Percentiles rank a stretch among this genome's conserved stretches.
phyloP scores from a whole-genome alignment of 2,888 invertebrate genomes.

The Tholera decimalis region DNA sequence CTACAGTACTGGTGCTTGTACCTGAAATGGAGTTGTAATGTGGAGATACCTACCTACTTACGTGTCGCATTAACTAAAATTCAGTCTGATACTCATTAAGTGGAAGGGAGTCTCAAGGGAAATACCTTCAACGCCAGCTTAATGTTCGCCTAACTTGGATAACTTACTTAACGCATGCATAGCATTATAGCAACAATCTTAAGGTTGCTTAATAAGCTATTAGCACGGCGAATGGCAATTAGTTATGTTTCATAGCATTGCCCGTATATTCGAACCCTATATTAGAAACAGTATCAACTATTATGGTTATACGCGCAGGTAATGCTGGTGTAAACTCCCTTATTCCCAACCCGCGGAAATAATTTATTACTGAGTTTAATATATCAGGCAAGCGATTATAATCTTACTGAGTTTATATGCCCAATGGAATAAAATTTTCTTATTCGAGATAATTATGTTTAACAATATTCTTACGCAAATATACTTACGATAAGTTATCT shows the following conservation, averaged over 20 bases:
- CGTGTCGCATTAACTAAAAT: conserved; percentile 36
- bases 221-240: conserved; percentile 19
- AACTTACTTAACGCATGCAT: conserved; percentile 35
- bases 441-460: neutral
- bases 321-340: conserved; percentile 19
- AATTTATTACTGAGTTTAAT: conserved; percentile 37
- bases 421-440: conserved; percentile 10
- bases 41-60: conserved; percentile 1
- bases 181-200: conserved; percentile 19
- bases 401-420: neutral
- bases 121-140: conserved; percentile 38
- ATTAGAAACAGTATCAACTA: neutral
- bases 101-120: conserved; percentile 32
- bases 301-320: neutral
- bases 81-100: conserved; percentile 36
- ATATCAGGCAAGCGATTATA: conserved; percentile 23
- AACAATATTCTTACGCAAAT: neutral
- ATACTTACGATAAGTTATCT: neutral
- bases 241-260: conserved; percentile 20
- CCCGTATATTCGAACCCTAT: neutral
- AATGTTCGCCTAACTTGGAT: conserved; percentile 29
- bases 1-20: no score
- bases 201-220: conserved; percentile 42
- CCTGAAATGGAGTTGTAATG: neutral
- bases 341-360: conserved; percentile 35